These are phyloP conservation scores for Rhea americana DNA, from an alignment of 2,113 vertebrate genomes.

Conservation along the genomic window DNA sequence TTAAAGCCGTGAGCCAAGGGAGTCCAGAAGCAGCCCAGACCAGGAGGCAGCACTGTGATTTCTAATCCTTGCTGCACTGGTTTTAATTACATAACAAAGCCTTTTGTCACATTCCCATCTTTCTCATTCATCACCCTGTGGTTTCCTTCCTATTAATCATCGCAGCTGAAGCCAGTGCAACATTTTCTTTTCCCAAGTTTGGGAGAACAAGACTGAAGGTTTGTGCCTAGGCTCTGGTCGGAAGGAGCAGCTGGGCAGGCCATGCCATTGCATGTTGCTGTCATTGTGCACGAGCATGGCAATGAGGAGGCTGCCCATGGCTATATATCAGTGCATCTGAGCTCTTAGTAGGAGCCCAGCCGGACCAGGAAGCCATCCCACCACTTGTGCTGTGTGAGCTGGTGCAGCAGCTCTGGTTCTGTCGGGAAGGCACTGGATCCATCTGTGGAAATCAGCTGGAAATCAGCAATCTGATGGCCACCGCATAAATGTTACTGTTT, in stretches of 20 bases:
- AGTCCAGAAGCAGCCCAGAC: neutral
- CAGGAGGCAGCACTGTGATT: neutral
- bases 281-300: rapidly evolving
- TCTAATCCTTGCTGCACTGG: neutral
- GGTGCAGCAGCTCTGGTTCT: neutral
- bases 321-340: neutral
- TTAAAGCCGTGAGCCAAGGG: neutral
- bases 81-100: slow-evolving; percentile 36
- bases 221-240: rapidly evolving
- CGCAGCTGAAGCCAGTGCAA: rapidly evolving
- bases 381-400: rapidly evolving
- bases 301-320: neutral
- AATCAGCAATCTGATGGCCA: neutral
- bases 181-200: neutral
- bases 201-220: neutral
- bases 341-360: neutral
- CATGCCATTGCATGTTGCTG: neutral
- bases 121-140: rapidly evolving
- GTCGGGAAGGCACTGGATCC: neutral
- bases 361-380: neutral
- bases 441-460: neutral
- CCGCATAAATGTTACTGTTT: rapidly evolving
- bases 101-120: neutral
- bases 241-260: neutral
- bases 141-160: neutral